Conservation (phyloP, 2,888 invertebrate genomes). For the Drosophila ustulata region DNA sequence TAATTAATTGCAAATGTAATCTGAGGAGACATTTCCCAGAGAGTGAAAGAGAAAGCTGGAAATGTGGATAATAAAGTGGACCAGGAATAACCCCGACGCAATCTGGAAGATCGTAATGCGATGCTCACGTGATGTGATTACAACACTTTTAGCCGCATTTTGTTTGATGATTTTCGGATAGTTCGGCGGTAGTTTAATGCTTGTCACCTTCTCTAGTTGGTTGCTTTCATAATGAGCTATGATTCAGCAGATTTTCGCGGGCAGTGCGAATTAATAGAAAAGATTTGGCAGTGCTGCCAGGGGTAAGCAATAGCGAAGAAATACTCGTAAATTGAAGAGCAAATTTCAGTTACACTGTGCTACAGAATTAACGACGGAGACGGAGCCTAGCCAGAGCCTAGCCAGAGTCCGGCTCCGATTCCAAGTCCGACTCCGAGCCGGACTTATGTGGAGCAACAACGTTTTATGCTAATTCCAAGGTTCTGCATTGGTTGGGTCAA, state of each 20-base stretch:
- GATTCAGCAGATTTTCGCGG: constrained; percentile 26
- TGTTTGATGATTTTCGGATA: background rate
- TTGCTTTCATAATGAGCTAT: constrained; percentile 33
- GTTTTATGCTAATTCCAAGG: constrained; percentile 76
- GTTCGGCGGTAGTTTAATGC: background rate
- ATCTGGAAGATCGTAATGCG: background rate
- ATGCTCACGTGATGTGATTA: background rate
- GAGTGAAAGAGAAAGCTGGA: background rate
- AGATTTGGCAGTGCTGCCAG: constrained; percentile 11
- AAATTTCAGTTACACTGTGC: constrained; percentile 9
- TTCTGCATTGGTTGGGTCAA: constrained; percentile 78
- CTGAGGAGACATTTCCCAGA: background rate
- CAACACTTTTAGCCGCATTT: background rate
- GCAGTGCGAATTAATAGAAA: constrained; percentile 10
- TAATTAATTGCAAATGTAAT: background rate
- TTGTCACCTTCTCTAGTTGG: constrained; percentile 22
- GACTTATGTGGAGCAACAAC: constrained; percentile 68
- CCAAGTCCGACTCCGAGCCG: constrained; percentile 28
- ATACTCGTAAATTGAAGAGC: constrained; percentile 4
- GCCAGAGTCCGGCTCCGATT: constrained; percentile 14
- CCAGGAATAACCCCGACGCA: background rate
- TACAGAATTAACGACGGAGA: background rate
- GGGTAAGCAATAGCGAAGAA: constrained; percentile 3
- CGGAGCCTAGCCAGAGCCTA: constrained; percentile 3
- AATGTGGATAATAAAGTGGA: background rate